A percentile compares a stretch with the other conserved stretches of the same genome.
These are phyloP conservation scores for Sternotherus odoratus DNA, from an alignment of 2,797 vertebrate species.

Conservation along the genomic window DNA sequence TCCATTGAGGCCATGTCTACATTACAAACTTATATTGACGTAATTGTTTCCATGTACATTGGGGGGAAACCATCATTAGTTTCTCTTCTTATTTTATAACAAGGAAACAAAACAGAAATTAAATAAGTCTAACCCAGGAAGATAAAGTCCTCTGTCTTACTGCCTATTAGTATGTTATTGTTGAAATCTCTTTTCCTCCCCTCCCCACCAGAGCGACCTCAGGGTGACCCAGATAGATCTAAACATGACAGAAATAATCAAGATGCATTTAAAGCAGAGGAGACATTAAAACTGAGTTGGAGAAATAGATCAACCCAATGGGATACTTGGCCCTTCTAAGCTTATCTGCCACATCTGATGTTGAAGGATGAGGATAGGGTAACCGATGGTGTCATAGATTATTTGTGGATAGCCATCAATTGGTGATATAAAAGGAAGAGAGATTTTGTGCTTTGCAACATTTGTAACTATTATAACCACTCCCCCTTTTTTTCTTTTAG, in stretches of 20 bases:
- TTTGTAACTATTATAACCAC: neutral
- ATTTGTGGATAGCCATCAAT: neutral
- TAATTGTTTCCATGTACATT: neutral
- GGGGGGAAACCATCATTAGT: neutral
- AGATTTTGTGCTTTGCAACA: neutral
- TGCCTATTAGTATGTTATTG: neutral
- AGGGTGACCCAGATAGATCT: neutral
- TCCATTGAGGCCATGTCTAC: neutral
- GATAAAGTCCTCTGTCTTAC: neutral
- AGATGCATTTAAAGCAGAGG: neutral
- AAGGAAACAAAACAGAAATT: neutral
- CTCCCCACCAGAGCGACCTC: neutral
- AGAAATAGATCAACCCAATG: neutral
- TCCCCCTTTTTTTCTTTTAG: conserved; percentile 77
- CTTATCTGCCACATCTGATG: neutral
- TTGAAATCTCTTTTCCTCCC: neutral
- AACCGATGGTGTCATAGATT: neutral
- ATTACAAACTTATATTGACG: neutral
- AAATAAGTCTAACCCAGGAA: neutral
- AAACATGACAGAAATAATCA: neutral
- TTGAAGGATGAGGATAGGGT: neutral
- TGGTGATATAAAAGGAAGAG: neutral
- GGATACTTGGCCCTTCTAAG: conserved; percentile 9
- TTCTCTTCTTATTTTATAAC: neutral
- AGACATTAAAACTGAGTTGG: neutral